Evolutionary conservation across 2,797 vertebrate genomes (phyloP), one percentile per base, ranked within the genome.

Genomic region (Sebastes paucispinis): DNA sequence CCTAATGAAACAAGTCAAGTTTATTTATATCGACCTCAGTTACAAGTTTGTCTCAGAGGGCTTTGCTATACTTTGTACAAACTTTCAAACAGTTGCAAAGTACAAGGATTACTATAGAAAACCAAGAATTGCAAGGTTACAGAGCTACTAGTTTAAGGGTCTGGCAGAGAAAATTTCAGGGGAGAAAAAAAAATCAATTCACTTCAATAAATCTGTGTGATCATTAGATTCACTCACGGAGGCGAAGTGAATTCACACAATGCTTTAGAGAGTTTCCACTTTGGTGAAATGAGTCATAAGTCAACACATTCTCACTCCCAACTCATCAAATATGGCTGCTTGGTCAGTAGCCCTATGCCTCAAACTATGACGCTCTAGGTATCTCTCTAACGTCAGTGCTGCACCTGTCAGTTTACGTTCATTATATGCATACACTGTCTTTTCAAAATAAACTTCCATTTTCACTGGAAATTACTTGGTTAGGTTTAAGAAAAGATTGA

Each of bases 1-100:
- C 74, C 72, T 52, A 76, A 80, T 68, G 58, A 86, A 82, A 81
- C 73, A 73, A 78, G 81, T 77, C 59, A 32, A 59, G 73, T 81
- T 83, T 70, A 80, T 85, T 82, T 69, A 77, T 54, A 11, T 50
- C 12, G 8, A 82, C 66, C 71, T 80, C 16, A 55, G 72, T 73
- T 69, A 59, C 39, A 24, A 77, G 64, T 79, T 74, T 67, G 24
- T 75, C 68, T 59, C 13, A 22, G 31, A 81, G 36, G 54, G 22
- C 59, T 62, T 52, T 62, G 36, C 31, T 63, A 3, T 1, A 8
- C 6, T 8, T 18, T 9, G 6, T 2, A 8, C 4, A 58, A 54
- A 1, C n/a, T 22, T 54, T 54, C 52, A 20, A 50, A 50, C 18
- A 50, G 47, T 8, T 50, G 47, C 18, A 50, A 50, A 50, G 18